phyloP scores from a whole-genome alignment of 1,140 invertebrate genomes.

The Cherax destructor region DNA sequence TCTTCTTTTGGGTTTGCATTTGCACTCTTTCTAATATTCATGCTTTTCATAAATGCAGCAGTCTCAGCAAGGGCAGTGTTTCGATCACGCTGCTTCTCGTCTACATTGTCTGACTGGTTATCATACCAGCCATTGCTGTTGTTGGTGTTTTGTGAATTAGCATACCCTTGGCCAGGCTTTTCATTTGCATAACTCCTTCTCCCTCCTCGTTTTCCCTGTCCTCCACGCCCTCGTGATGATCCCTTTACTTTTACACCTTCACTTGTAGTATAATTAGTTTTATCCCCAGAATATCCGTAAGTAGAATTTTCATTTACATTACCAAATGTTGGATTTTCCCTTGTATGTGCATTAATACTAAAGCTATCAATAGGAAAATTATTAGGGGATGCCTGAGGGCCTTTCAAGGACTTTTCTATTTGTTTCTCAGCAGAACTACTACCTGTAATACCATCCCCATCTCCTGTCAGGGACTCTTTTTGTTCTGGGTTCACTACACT shows the following conservation, averaged over 20 bases:
- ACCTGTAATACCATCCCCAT: not conserved
- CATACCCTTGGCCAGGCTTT: conserved; percentile 1
- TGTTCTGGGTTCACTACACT: not conserved
- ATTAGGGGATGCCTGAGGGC: not conserved
- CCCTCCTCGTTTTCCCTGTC: conserved; percentile 20
- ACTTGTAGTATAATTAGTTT: not conserved
- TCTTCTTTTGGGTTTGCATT: conserved; percentile 14
- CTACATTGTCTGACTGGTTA: conserved; percentile 21
- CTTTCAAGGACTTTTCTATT: not conserved
- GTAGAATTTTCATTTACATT: not conserved
- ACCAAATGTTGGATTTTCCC: not conserved
- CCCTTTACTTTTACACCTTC: conserved; percentile 15
- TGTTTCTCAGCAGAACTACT: not conserved
- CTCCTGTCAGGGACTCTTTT: not conserved
- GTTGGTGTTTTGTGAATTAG: conserved; percentile 6
- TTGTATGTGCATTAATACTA: not conserved
- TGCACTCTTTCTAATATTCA: conserved; percentile 7
- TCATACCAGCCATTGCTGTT: conserved; percentile 24
- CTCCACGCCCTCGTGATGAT: conserved; percentile 16
- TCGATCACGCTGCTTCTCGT: conserved; percentile 39
- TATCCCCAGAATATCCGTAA: not conserved
- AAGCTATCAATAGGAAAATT: not conserved
- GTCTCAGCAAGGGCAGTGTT: conserved; percentile 56
- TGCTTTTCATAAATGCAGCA: conserved; percentile 62
- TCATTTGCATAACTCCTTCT: conserved; percentile 7